These are phyloP conservation scores for Astur gentilis DNA, from an alignment of 2,113 vertebrate genomes.

Conservation along the genomic window DNA sequence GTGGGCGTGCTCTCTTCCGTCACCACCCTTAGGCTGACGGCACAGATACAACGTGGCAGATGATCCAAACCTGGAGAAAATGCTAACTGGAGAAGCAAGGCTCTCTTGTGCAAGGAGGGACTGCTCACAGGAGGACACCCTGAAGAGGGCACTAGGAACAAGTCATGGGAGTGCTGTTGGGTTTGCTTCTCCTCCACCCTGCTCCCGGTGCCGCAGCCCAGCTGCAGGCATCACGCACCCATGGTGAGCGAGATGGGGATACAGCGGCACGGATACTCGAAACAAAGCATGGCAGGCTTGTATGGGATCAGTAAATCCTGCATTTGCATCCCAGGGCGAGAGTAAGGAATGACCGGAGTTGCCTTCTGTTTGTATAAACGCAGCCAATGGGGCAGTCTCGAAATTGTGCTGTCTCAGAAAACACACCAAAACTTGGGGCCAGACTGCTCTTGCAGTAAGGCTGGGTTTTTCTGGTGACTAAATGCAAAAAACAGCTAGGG, in stretches of 20 bases:
- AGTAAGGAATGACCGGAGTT: neutral
- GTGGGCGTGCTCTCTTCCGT: fast-evolving
- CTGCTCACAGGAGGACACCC: neutral
- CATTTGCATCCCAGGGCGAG: neutral
- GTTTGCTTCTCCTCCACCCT: fast-evolving
- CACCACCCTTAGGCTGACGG: neutral
- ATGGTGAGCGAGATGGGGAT: fast-evolving
- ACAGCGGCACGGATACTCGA: fast-evolving
- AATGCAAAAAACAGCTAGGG: neutral
- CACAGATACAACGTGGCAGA: fast-evolving
- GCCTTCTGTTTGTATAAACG: neutral
- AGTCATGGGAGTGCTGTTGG: neutral
- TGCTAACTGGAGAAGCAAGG: neutral
- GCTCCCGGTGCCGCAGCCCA: fast-evolving
- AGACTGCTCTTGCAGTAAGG: neutral
- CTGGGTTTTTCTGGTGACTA: neutral
- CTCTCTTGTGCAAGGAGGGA: neutral
- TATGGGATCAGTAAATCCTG: neutral
- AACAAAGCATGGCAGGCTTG: neutral
- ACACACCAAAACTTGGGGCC: neutral
- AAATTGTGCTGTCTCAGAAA: neutral
- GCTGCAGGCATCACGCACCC: fast-evolving
- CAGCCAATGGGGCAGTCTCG: neutral
- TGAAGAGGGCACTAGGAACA: neutral
- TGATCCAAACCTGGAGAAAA: neutral